Percentiles rank a stretch among this genome's conserved stretches.
phyloP scores from a whole-genome alignment of 2,888 invertebrate genomes.

The Azorinus chamasolen region DNA sequence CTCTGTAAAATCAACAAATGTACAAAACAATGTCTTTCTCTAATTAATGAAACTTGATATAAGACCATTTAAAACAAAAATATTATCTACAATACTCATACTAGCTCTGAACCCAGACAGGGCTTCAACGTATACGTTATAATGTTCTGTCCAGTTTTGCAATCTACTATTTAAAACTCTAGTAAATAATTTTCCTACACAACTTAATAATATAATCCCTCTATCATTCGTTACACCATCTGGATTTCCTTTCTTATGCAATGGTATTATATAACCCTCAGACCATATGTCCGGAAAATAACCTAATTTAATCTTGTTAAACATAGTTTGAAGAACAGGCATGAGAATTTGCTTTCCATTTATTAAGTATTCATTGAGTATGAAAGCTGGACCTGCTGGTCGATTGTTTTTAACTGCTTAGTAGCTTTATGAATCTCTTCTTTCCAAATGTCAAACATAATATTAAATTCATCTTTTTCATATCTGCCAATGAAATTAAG shows the following conservation, averaged over 20 bases:
- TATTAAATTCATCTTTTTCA: slow-evolving; percentile 24
- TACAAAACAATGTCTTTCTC: slow-evolving; percentile 20
- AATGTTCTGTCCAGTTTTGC: too few species aligned
- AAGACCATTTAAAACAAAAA: slow-evolving; percentile 39
- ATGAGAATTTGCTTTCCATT: slow-evolving; percentile 6
- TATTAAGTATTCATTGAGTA: slow-evolving; percentile 23
- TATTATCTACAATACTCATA: too few species aligned
- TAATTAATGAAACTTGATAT: too few species aligned
- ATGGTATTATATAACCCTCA: slow-evolving; percentile 20
- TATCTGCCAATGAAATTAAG: slow-evolving; percentile 20
- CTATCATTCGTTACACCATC: slow-evolving; percentile 35
- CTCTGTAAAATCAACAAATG: slow-evolving; percentile 44
- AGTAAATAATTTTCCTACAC: slow-evolving; percentile 22
- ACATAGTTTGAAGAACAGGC: neutral
- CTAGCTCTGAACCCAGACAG: too few species aligned
- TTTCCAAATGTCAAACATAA: slow-evolving; percentile 23
- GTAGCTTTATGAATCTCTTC: neutral
- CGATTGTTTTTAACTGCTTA: slow-evolving; percentile 7
- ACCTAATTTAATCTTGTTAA: slow-evolving; percentile 12
- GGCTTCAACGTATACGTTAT: too few species aligned
- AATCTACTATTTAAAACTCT: too few species aligned
- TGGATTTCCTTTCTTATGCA: slow-evolving; percentile 29
- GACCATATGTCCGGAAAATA: slow-evolving; percentile 5
- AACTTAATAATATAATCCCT: slow-evolving; percentile 24
- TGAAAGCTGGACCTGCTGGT: slow-evolving; percentile 16